Base-by-base conservation (phyloP, 2,888 invertebrate species). In the Parnassius apollo region DNA sequence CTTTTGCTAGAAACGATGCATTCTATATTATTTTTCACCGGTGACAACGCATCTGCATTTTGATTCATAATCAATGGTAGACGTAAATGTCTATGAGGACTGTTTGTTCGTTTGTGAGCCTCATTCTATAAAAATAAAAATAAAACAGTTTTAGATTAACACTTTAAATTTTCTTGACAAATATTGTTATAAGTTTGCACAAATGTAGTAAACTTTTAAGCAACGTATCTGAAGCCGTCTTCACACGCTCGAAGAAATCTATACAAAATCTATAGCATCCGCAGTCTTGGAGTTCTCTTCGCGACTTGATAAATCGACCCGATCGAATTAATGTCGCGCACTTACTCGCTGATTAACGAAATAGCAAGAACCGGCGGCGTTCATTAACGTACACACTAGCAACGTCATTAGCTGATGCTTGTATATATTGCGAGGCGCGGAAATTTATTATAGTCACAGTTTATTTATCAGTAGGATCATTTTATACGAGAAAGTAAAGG, bases 271-370 rank as follows among this genome's bases (percentile, higher is more conserved):
- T 12, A 25, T 57, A 49, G 22, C 10, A 12, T 50, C 8, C 59
- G 52, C 18, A 48, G 35, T 42, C 45, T 54, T 48, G 52, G n/a
- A 42, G 53, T 25, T 52, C 52, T 59, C 55, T 49, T 13, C 46
- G 48, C 55, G 50, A 49, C 49, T 50, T 61, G 61, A 61, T 55
- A 44, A 18, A 61, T 54, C 42, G 44, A 10, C n/a, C 42, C 55
- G 50, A 61, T 61, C 25, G 13, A 61, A 9, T 55, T 50, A 55
- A 61, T 25, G 54, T 18, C 42, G 53, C 22, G 46, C 42, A 49
- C 42, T 60, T 54, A 54, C 13, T 48, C 35, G 42, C 55, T n/a
- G 55, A 13, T 61, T 61, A 61, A 55, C 61, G 49, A 22, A 55
- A 61, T 42, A 53, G 59, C 53, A n/a, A 0, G 46, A 48, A 48